Base-by-base conservation (phyloP, 2,113 vertebrate species). In the Pholis gunnellus region DNA sequence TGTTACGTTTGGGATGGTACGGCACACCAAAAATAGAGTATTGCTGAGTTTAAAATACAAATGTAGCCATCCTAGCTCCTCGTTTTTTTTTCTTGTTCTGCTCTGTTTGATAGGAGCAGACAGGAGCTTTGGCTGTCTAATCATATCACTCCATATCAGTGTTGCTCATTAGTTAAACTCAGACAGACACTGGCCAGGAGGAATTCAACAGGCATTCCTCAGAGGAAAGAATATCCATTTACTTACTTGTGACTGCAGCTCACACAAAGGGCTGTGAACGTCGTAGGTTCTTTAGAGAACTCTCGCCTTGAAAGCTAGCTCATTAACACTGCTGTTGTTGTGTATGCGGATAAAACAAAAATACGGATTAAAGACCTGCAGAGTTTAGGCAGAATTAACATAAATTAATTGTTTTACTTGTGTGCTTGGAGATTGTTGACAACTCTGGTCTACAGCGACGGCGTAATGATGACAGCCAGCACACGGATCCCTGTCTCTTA, bases 401-500 rank as follows among this genome's bases (percentile, higher is more conserved):
- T 8, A 38, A 80, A 73, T 68, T 0, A 57, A 64, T 40, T 34
- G 44, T 67, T 83, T 80, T 71, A 69, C 29, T 71, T 15, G 11
- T 68, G 60, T 46, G 31, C 7, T 65, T 57, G 31, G 29, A 70
- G 60, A 71, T 81, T 64, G 69, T 84, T 75, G 68, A 67, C 81
- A 48, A 34, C 34, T 72, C 38, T 38, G 75, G 57, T 87, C 66
- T 50, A 38, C 44, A 67, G 74, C 63, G 36, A 68, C 67, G 29
- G 48, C 52, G 18, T 69, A 57, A 77, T 72, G 86, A 89, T 92
- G 92, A 93, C 90, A 91, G 89, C 82, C 86, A 82, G 87, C 89
- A n/a, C 87, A 82, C 86, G 34, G 78, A 85, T 81, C 81, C 82
- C 82, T 82, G 83, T 92, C 87, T 90, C 88, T 79, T 82, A 72